These are phyloP conservation scores for Mirounga angustirostris DNA, from an alignment of 2,113 vertebrate species.

Conservation along the genomic window DNA sequence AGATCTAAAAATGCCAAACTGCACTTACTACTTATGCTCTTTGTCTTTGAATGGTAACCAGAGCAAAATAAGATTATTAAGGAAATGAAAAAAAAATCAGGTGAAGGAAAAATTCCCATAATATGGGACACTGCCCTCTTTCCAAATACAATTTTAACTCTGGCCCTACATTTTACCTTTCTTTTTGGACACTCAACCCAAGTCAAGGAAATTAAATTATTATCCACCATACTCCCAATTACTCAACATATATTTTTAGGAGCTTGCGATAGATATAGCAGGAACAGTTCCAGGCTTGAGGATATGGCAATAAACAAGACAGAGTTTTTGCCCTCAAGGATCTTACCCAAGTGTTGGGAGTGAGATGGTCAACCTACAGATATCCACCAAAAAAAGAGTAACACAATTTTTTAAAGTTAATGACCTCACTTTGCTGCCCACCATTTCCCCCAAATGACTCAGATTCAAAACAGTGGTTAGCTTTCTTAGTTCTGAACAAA, in stretches of 20 bases:
- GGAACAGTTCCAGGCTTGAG: background rate
- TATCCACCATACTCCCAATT: background rate
- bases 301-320: background rate
- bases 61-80: slow-evolving; percentile 16
- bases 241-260: background rate
- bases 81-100: background rate
- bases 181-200: background rate
- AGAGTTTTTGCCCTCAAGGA: background rate
- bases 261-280: background rate
- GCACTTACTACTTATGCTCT: background rate
- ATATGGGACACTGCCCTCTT: background rate
- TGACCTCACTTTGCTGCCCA: background rate
- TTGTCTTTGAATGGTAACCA: background rate
- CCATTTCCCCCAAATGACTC: background rate
- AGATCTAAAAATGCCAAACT: background rate
- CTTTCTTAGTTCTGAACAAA: slow-evolving; percentile 11
- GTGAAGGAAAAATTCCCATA: background rate
- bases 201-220: slow-evolving; percentile 36
- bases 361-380: background rate
- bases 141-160: slow-evolving; percentile 39
- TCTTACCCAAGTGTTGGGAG: background rate
- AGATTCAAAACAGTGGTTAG: background rate
- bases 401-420: background rate
- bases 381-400: background rate
- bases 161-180: background rate